Evolutionary conservation across 2,797 vertebrate species (phyloP).

Genomic region (Odontamblyopus lacepedii): DNA sequence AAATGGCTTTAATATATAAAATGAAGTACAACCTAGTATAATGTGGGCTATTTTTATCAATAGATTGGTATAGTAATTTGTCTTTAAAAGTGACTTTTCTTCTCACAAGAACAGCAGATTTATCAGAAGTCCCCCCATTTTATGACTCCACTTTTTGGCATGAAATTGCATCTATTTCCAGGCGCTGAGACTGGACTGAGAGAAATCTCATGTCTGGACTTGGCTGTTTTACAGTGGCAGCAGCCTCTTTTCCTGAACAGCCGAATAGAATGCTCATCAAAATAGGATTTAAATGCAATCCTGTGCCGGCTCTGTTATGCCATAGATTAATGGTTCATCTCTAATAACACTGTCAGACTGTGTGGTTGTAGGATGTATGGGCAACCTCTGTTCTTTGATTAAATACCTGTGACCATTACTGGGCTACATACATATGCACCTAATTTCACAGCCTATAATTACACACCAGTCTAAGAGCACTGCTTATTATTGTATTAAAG

Average conservation of each 20-base stretch:
- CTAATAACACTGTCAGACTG: constrained; percentile 47
- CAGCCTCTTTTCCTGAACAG: constrained; percentile 14
- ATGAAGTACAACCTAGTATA: neutral
- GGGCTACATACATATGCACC: constrained; percentile 8
- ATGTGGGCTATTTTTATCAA: neutral
- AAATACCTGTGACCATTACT: constrained; percentile 37
- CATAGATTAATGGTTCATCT: constrained; percentile 45
- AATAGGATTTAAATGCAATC: constrained; percentile 30
- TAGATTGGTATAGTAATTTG: neutral
- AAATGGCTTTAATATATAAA: neutral
- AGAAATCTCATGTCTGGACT: constrained; percentile 37
- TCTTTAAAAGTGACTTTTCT: constrained; percentile 3
- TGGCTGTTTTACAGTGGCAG: constrained; percentile 4
- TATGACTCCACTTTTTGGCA: constrained; percentile 48
- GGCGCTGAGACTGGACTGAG: constrained; percentile 33
- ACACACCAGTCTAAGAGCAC: constrained; percentile 32
- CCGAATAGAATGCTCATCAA: constrained; percentile 42
- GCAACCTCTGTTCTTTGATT: constrained; percentile 35
- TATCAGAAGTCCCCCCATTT: constrained; percentile 33
- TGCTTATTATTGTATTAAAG: constrained; percentile 19
- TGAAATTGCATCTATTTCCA: constrained; percentile 59
- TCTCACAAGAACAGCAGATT: constrained; percentile 24
- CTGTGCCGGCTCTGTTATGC: constrained; percentile 31
- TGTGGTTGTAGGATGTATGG: constrained; percentile 35
- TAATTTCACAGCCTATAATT: constrained; percentile 41